Percentiles rank a stretch among this genome's conserved stretches.
These are phyloP conservation scores for Pygocentrus nattereri DNA, from an alignment of 2,797 vertebrate genomes.

Conservation along the genomic window DNA sequence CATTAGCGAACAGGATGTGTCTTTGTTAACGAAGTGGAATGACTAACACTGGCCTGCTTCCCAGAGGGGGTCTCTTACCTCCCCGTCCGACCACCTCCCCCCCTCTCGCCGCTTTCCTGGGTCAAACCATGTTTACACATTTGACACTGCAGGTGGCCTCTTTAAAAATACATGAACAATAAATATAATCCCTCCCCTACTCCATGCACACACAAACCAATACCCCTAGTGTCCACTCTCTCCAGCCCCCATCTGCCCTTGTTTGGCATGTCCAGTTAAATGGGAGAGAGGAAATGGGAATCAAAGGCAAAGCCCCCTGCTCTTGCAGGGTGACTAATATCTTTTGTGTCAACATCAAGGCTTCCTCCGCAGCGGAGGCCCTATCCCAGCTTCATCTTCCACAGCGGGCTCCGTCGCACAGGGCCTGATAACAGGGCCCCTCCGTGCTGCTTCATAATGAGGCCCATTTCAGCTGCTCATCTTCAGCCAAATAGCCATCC, in stretches of 20 bases:
- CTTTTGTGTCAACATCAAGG: constrained; percentile 78
- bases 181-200: constrained; percentile 73
- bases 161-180: constrained; percentile 85
- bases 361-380: constrained; percentile 63
- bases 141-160: constrained; percentile 73
- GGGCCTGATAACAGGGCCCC: constrained; percentile 77
- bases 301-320: constrained; percentile 66
- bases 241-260: constrained; percentile 64
- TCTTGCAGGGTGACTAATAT: constrained; percentile 76
- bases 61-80: constrained; percentile 54
- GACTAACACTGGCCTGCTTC: constrained; percentile 26
- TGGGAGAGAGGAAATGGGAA: constrained; percentile 78
- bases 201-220: constrained; percentile 40
- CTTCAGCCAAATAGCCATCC: constrained; percentile 73
- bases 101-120: constrained; percentile 60
- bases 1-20: constrained; percentile 39
- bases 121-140: constrained; percentile 80
- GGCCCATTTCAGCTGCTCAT: constrained; percentile 81
- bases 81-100: constrained; percentile 44
- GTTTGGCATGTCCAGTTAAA: constrained; percentile 78
- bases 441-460: constrained; percentile 80
- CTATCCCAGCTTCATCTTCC: constrained; percentile 81
- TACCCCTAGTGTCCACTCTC: constrained; percentile 43
- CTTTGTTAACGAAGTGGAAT: constrained; percentile 54
- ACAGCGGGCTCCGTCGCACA: constrained; percentile 77